phyloP scores from a whole-genome alignment of 2,113 vertebrate genomes.

The Cyphomyrus plagiostoma region DNA sequence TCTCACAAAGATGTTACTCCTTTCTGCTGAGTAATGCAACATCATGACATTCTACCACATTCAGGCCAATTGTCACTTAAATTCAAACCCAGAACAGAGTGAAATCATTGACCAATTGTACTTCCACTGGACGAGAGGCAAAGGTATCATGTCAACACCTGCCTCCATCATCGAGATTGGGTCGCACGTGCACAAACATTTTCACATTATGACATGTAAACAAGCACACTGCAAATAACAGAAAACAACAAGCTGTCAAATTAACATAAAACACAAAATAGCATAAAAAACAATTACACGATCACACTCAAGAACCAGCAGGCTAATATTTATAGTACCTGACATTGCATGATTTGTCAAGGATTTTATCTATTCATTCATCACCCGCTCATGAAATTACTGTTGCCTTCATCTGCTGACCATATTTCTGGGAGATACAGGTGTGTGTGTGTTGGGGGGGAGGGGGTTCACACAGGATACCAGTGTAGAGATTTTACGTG shows the following conservation, averaged over 20 bases:
- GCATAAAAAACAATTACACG: neutral
- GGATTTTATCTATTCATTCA: neutral
- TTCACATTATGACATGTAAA: neutral
- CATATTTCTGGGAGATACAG: neutral
- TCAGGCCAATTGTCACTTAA: neutral
- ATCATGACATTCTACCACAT: neutral
- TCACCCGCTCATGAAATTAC: neutral
- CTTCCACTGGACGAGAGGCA: neutral
- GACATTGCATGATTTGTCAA: neutral
- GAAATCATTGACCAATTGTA: too few relatives aligned
- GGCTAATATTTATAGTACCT: neutral
- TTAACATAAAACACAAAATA: neutral
- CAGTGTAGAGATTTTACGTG: neutral
- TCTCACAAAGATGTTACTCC: neutral
- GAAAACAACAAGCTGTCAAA: conserved; percentile 1
- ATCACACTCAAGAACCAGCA: neutral
- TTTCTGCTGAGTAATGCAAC: neutral
- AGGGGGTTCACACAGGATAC: neutral
- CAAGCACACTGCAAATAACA: neutral
- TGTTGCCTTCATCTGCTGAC: neutral
- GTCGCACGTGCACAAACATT: neutral
- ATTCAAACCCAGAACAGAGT: neutral
- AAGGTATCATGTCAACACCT: neutral
- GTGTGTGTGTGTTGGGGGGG: neutral
- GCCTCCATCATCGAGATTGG: neutral